A percentile compares a stretch with the other conserved stretches of the same genome.
These are phyloP conservation scores for Gasterosteus nipponicus DNA, from an alignment of 2,113 vertebrate genomes.

Conservation along the genomic window DNA sequence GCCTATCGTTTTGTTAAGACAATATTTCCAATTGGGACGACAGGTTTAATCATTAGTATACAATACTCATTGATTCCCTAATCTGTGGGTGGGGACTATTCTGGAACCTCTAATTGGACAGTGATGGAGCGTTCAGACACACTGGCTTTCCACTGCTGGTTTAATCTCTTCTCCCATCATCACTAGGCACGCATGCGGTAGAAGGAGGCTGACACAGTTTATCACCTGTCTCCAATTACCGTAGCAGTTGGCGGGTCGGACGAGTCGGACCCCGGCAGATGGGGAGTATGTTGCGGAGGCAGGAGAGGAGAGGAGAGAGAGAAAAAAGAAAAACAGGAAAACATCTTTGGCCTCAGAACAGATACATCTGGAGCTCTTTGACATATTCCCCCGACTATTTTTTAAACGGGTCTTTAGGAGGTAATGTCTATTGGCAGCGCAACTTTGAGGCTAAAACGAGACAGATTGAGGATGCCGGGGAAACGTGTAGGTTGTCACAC, in stretches of 20 bases:
- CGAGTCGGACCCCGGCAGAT: constrained; percentile 33
- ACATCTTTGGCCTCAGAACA: constrained; percentile 31
- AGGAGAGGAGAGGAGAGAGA: not conserved
- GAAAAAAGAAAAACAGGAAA: constrained; percentile 17
- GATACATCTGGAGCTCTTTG: constrained; percentile 9
- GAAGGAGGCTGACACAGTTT: constrained; percentile 32
- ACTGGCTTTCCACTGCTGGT: not conserved
- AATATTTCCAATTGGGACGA: not conserved
- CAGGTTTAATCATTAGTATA: constrained; percentile 7
- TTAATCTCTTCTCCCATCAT: constrained; percentile 34
- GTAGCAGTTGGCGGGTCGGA: constrained; percentile 23
- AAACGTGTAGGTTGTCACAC: constrained; percentile 48
- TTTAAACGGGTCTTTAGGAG: constrained; percentile 22
- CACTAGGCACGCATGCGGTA: constrained; percentile 22
- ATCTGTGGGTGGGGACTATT: constrained; percentile 19
- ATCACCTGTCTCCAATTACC: constrained; percentile 48
- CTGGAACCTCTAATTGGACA: constrained; percentile 45
- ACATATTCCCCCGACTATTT: constrained; percentile 29
- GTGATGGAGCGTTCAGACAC: constrained; percentile 6
- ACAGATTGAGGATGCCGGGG: constrained; percentile 18
- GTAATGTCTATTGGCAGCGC: constrained; percentile 44
- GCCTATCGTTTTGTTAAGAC: not conserved
- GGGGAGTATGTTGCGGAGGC: not conserved
- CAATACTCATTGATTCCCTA: constrained; percentile 20
- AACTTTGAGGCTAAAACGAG: constrained; percentile 40